phyloP scores from a whole-genome alignment of 2,888 invertebrate genomes.

The Agelastica alni region DNA sequence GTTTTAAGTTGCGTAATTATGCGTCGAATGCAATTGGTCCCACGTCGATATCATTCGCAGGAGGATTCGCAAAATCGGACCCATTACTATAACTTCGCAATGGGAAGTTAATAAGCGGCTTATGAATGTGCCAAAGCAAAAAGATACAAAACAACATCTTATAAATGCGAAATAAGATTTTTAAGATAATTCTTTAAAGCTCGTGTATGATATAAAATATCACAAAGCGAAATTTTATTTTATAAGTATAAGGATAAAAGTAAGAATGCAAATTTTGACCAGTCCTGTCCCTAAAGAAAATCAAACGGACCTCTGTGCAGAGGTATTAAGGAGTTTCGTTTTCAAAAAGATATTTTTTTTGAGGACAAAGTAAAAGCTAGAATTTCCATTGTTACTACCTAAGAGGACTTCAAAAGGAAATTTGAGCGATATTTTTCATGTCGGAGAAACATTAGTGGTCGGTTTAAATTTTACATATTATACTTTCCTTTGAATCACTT shows the following conservation, averaged over 20 bases:
- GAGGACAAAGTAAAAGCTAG: slow-evolving; percentile 20
- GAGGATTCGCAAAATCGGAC: no score
- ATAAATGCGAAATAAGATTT: no score
- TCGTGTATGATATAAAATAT: neutral
- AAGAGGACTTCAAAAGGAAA: slow-evolving; percentile 19
- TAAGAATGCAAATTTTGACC: slow-evolving; percentile 18
- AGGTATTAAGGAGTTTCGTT: slow-evolving; percentile 11
- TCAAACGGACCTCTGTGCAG: slow-evolving; percentile 1
- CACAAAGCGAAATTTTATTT: slow-evolving; percentile 3
- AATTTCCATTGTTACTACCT: slow-evolving; percentile 21
- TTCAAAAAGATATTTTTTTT: slow-evolving; percentile 12
- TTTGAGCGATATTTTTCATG: slow-evolving; percentile 2
- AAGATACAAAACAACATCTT: no score
- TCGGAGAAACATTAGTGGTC: neutral
- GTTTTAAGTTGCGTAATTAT: no score
- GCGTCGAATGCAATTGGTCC: no score
- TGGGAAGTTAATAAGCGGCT: no score
- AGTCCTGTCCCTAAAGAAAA: neutral
- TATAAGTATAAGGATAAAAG: slow-evolving; percentile 4
- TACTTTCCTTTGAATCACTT: no score
- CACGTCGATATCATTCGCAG: no score
- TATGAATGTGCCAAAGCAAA: no score
- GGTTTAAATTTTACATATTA: no score
- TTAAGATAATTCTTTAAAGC: slow-evolving; percentile 6
- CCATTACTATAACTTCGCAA: no score